phyloP scores from a whole-genome alignment of 2,797 vertebrate species.

The Melopsittacus undulatus region DNA sequence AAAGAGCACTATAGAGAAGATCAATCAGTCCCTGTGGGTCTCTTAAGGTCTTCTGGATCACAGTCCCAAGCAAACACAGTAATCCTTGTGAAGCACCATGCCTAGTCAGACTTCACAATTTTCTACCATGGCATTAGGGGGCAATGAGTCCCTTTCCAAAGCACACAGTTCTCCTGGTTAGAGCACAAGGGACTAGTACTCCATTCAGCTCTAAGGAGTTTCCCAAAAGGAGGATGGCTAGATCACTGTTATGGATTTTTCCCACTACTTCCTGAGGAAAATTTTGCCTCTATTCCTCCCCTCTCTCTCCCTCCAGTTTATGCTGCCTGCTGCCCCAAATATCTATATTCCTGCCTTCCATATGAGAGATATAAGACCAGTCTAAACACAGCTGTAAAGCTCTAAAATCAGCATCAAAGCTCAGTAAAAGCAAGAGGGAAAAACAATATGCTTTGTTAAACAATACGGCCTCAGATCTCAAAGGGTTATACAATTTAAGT shows the following conservation, averaged over 20 bases:
- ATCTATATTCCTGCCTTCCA: neutral
- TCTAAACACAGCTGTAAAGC: constrained; percentile 68
- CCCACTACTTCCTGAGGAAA: neutral
- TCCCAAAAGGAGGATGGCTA: neutral
- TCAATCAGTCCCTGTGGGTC: neutral
- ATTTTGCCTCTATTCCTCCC: neutral
- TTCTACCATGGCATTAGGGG: neutral
- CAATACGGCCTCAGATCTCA: constrained; percentile 38
- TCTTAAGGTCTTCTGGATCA: neutral
- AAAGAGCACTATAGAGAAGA: neutral
- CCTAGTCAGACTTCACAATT: neutral
- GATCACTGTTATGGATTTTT: neutral
- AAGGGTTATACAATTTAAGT: constrained; percentile 50
- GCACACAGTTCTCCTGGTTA: neutral
- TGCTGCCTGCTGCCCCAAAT: neutral
- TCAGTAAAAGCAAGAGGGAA: constrained; percentile 37
- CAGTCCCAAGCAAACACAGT: neutral
- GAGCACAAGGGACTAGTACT: neutral
- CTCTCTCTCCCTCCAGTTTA: neutral
- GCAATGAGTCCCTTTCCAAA: neutral
- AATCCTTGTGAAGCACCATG: neutral
- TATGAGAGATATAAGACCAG: constrained; percentile 14
- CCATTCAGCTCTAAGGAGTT: neutral
- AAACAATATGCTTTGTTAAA: constrained; percentile 57
- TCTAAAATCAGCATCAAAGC: constrained; percentile 67